Evolutionary conservation across 2,888 invertebrate genomes (phyloP).

Genomic region (Podabrus alpinus): DNA sequence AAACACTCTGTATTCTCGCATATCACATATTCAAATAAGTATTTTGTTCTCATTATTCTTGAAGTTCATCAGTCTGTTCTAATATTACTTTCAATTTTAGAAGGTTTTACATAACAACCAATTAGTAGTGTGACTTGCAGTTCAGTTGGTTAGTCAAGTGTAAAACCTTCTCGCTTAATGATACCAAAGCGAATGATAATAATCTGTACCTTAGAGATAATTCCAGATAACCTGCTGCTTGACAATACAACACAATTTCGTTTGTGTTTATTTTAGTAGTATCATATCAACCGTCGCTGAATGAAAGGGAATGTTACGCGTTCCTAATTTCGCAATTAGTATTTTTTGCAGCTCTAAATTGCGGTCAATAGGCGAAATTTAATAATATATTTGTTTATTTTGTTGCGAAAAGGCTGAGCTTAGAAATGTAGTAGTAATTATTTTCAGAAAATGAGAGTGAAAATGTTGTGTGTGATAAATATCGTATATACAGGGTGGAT

Average conservation of each 20-base stretch:
- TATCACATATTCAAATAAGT: neutral
- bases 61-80: neutral
- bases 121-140: neutral
- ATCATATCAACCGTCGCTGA: neutral
- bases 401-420: too few species aligned
- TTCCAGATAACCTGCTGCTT: neutral
- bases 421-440: too few species aligned
- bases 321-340: neutral
- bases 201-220: neutral
- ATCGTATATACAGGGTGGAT: too few species aligned
- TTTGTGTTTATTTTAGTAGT: neutral
- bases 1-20: neutral
- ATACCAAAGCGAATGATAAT: neutral
- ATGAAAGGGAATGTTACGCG: neutral
- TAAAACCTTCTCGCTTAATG: neutral
- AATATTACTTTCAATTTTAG: neutral
- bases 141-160: neutral
- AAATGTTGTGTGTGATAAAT: too few species aligned
- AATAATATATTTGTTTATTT: too few species aligned
- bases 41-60: neutral
- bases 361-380: too few species aligned
- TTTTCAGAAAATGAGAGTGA: too few species aligned
- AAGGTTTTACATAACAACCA: neutral
- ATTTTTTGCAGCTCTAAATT: too few species aligned
- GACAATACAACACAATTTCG: neutral